These are phyloP conservation scores for Pharmacophagus antenor DNA, from an alignment of 2,888 invertebrate species.

Conservation along the genomic window DNA sequence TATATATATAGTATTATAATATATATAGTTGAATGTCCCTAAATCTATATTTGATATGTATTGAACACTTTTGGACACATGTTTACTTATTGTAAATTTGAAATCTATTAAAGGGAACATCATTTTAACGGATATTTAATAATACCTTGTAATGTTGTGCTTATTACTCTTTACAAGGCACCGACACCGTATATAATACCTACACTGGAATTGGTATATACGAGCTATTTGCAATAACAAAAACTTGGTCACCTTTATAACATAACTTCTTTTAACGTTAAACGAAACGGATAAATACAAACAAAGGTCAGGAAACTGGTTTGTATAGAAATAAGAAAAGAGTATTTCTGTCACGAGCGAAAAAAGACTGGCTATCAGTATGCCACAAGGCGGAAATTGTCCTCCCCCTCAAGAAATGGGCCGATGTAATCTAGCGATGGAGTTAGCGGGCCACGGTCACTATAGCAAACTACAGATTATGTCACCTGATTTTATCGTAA, in stretches of 20 bases:
- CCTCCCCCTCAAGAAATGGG: conserved; percentile 58
- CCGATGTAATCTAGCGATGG: conserved; percentile 73
- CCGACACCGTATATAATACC: too few species aligned
- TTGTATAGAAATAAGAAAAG: conserved; percentile 35
- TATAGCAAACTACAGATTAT: conserved; percentile 66
- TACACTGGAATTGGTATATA: too few species aligned
- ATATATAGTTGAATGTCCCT: too few species aligned
- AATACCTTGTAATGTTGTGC: too few species aligned
- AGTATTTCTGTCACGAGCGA: conserved; percentile 31
- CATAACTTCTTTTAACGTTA: not conserved
- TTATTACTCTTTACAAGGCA: too few species aligned
- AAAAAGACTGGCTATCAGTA: conserved; percentile 55
- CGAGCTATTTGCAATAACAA: not conserved
- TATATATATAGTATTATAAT: too few species aligned
- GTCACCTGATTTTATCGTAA: conserved; percentile 37
- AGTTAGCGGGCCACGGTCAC: conserved; percentile 65
- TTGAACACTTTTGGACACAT: too few species aligned
- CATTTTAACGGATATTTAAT: too few species aligned
- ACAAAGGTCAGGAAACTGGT: not conserved
- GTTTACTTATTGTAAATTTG: too few species aligned
- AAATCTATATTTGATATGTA: too few species aligned
- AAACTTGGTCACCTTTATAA: not conserved
- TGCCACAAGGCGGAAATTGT: conserved; percentile 72
- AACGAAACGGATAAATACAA: not conserved
- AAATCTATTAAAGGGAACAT: too few species aligned